Percentiles rank a stretch among this genome's conserved stretches.
phyloP scores from a whole-genome alignment of 2,113 vertebrate species.

The Strix uralensis region DNA sequence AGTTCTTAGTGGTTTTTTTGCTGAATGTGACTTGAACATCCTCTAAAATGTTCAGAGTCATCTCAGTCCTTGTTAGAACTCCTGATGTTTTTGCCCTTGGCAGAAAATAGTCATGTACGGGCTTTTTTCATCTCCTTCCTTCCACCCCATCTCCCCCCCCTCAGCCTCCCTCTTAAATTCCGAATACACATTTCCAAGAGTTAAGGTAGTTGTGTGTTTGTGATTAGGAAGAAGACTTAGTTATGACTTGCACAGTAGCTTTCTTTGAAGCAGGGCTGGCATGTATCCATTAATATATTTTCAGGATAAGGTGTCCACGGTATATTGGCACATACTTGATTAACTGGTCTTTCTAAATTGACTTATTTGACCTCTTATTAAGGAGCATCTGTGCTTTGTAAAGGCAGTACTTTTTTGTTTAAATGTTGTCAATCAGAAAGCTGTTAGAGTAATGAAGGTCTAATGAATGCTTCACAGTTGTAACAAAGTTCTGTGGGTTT shows the following conservation, averaged over 20 bases:
- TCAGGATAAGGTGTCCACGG: neutral
- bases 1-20: neutral
- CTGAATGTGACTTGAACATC: neutral
- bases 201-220: neutral
- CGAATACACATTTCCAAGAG: neutral
- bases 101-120: neutral
- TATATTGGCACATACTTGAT: neutral
- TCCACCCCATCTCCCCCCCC: no score
- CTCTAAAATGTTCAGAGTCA: neutral
- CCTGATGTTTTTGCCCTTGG: neutral
- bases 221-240: neutral
- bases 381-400: neutral
- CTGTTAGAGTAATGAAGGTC: neutral
- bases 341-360: neutral
- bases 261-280: neutral
- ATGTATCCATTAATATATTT: neutral
- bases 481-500: neutral
- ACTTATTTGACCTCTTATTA: neutral
- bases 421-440: neutral
- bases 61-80: neutral
- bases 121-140: fast-evolving
- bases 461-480: neutral
- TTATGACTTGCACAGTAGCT: neutral
- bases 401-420: neutral
- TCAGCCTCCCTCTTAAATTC: neutral